Conservation (phyloP, 2,797 vertebrate genomes). For the Discoglossus pictus region DNA sequence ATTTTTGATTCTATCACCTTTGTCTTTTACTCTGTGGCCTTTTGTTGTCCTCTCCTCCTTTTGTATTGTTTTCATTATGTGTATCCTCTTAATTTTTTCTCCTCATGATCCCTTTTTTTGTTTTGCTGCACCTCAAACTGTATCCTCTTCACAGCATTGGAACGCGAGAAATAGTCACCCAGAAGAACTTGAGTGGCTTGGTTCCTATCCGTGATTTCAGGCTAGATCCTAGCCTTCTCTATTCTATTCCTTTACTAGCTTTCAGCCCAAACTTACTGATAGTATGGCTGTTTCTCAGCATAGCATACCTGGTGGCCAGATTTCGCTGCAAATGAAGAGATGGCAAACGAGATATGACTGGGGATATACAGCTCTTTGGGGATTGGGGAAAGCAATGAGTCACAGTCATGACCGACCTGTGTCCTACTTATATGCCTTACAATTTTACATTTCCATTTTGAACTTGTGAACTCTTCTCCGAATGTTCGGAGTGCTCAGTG, state of each 20-base stretch:
- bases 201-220: constrained; percentile 94
- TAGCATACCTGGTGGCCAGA: constrained; percentile 92
- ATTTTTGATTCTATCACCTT: constrained; percentile 60
- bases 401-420: constrained; percentile 71
- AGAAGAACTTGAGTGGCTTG: constrained; percentile 99
- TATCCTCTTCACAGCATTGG: constrained; percentile 90
- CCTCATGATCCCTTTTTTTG: constrained; percentile 43
- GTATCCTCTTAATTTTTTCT: constrained; percentile 44
- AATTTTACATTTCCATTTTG: constrained; percentile 69
- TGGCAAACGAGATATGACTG: constrained; percentile 62
- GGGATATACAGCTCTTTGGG: constrained; percentile 63
- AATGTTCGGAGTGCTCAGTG: constrained; percentile 1
- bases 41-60: constrained; percentile 56
- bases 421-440: constrained; percentile 78
- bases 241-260: constrained; percentile 94
- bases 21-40: constrained; percentile 54
- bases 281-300: constrained; percentile 96
- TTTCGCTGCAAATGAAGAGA: constrained; percentile 91
- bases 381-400: constrained; percentile 70
- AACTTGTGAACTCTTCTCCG: constrained; percentile 61
- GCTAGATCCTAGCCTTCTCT: constrained; percentile 95
- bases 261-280: constrained; percentile 97
- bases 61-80: constrained; percentile 55
- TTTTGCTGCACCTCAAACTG: constrained; percentile 65
- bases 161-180: constrained; percentile 96